These are phyloP conservation scores for Drosophila nigritarsus DNA, from an alignment of 2,888 invertebrate species.

Conservation along the genomic window DNA sequence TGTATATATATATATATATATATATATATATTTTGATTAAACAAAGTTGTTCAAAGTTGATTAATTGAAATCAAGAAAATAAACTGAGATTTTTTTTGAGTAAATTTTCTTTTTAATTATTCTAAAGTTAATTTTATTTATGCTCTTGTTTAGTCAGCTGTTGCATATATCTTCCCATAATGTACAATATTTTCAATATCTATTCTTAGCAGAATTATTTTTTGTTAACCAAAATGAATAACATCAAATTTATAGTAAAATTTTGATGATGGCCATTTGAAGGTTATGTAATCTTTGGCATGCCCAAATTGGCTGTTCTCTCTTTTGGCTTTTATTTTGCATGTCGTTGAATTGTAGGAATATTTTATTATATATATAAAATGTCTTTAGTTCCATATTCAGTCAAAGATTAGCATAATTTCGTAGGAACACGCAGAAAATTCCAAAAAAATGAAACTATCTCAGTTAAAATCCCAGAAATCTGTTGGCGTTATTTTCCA, in stretches of 20 bases:
- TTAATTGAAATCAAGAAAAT: not conserved
- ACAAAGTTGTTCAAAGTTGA: not conserved
- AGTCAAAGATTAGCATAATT: not conserved
- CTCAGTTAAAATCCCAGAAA: not conserved
- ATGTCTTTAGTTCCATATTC: not conserved
- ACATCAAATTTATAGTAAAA: not conserved
- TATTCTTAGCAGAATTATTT: not conserved
- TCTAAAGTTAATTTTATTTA: not conserved
- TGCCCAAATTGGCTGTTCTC: not conserved
- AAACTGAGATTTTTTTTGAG: not conserved
- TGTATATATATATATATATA: not conserved
- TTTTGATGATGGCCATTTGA: not conserved
- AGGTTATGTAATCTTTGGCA: no score
- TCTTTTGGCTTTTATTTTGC: not conserved
- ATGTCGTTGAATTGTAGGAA: not conserved
- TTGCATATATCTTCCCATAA: not conserved
- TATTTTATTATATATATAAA: not conserved
- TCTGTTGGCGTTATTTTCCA: not conserved
- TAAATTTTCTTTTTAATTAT: not conserved
- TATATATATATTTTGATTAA: not conserved
- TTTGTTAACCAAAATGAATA: not conserved
- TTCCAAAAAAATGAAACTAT: not conserved
- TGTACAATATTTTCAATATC: not conserved
- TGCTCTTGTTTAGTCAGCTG: not conserved
- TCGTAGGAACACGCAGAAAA: not conserved